phyloP scores from a whole-genome alignment of 2,797 vertebrate genomes.

The Xerus rutilus region DNA sequence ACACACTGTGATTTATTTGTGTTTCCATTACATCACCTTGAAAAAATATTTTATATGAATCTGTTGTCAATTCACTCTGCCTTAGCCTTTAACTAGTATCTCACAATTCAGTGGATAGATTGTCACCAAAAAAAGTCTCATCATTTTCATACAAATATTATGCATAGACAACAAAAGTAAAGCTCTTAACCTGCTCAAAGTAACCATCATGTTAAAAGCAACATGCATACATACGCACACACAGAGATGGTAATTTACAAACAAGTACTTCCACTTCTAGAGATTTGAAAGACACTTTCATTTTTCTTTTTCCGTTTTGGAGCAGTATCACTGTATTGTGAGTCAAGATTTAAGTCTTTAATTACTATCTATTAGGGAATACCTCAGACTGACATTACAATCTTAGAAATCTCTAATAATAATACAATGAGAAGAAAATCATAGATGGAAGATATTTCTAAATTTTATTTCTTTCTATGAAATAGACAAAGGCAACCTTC shows the following conservation, averaged over 20 bases:
- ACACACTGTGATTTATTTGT: conserved; percentile 55
- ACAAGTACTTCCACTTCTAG: conserved; percentile 70
- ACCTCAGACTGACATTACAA: conserved; percentile 12
- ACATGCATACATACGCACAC: neutral
- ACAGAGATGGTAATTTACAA: conserved; percentile 73
- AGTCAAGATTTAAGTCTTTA: conserved; percentile 75
- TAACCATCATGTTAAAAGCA: conserved; percentile 75
- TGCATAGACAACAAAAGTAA: conserved; percentile 65
- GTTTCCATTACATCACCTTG: conserved; percentile 59
- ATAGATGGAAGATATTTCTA: neutral
- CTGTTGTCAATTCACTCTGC: conserved; percentile 59
- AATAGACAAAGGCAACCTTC: conserved; percentile 23
- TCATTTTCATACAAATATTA: conserved; percentile 76
- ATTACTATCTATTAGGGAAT: conserved; percentile 66
- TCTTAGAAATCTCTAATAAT: conserved; percentile 38
- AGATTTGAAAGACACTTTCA: conserved; percentile 56
- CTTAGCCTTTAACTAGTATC: conserved; percentile 60
- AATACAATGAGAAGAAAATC: conserved; percentile 21
- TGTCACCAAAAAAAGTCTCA: conserved; percentile 74
- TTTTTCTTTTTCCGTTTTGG: conserved; percentile 41
- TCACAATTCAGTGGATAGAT: conserved; percentile 76
- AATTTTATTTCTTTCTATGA: conserved; percentile 22
- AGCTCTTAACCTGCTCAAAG: conserved; percentile 68
- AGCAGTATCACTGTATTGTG: conserved; percentile 60
- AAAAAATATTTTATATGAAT: neutral